Conservation (phyloP, 2,113 vertebrate genomes). For the Tiliqua scincoides region DNA sequence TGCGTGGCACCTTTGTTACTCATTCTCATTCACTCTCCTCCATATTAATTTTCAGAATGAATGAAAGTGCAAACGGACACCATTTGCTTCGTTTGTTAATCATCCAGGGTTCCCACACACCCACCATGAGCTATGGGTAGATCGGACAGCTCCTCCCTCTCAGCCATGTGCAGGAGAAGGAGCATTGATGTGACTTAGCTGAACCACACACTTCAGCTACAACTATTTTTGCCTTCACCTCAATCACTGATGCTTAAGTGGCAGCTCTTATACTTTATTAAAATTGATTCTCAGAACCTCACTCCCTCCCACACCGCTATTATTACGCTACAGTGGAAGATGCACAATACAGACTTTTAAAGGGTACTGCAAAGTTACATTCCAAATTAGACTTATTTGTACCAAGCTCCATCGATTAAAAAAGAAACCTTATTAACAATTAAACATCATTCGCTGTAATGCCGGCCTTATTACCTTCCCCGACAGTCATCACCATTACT, state of each 20-base stretch:
- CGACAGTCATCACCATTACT: not conserved
- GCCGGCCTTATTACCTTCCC: not conserved
- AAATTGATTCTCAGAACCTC: not conserved
- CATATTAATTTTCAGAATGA: no score
- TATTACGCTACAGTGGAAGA: not conserved
- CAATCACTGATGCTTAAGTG: not conserved
- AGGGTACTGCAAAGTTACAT: slow-evolving; percentile 3
- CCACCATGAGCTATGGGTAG: not conserved
- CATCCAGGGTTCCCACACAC: no score
- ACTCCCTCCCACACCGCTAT: not conserved
- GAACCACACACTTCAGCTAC: not conserved
- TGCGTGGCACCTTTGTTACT: no score
- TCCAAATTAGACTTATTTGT: slow-evolving; percentile 10
- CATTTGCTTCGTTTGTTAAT: no score
- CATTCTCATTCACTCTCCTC: no score
- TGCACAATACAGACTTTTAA: not conserved
- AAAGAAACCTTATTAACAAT: not conserved
- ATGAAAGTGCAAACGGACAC: no score
- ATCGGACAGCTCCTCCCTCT: no score
- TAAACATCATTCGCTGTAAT: slow-evolving; percentile 5
- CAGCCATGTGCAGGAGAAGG: no score
- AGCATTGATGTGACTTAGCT: not conserved
- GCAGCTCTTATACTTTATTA: not conserved
- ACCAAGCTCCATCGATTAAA: not conserved
- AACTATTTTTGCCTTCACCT: not conserved